phyloP scores from a whole-genome alignment of 1,140 invertebrate genomes.

The Muscidifurax raptorellus region DNA sequence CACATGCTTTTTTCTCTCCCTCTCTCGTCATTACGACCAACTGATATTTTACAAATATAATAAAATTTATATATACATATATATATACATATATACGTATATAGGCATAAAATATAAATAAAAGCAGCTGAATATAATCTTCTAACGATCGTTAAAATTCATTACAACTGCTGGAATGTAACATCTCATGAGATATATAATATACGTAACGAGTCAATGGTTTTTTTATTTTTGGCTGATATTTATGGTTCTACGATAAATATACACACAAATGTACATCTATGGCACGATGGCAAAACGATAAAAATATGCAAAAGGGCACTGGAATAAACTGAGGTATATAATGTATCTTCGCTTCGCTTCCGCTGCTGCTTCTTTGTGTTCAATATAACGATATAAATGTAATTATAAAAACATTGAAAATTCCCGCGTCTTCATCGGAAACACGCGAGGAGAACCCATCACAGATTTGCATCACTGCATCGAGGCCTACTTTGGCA shows the following conservation, averaged over 20 bases:
- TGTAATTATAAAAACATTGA: not conserved
- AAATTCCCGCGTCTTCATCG: not conserved
- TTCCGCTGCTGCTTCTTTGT: too few species aligned
- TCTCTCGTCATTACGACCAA: too few species aligned
- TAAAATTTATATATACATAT: too few species aligned
- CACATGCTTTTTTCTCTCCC: not conserved
- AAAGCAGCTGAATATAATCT: not conserved
- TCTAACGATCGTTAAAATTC: conserved; percentile 12
- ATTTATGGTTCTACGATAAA: not conserved
- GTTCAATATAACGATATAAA: not conserved
- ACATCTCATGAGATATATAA: not conserved
- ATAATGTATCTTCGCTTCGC: not conserved
- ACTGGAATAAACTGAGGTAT: not conserved
- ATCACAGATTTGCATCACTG: conserved; percentile 55
- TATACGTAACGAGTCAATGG: not conserved
- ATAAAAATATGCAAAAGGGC: not conserved
- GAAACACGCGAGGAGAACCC: conserved; percentile 12
- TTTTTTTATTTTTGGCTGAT: not conserved
- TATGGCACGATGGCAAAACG: not conserved
- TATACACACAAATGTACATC: not conserved
- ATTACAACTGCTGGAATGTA: conserved; percentile 24
- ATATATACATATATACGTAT: too few species aligned
- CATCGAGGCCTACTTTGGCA: conserved; percentile 55
- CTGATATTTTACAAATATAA: not conserved
- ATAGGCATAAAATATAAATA: not conserved